Conservation (phyloP, 2,888 invertebrate genomes). For the Phymatocera aterrima region DNA sequence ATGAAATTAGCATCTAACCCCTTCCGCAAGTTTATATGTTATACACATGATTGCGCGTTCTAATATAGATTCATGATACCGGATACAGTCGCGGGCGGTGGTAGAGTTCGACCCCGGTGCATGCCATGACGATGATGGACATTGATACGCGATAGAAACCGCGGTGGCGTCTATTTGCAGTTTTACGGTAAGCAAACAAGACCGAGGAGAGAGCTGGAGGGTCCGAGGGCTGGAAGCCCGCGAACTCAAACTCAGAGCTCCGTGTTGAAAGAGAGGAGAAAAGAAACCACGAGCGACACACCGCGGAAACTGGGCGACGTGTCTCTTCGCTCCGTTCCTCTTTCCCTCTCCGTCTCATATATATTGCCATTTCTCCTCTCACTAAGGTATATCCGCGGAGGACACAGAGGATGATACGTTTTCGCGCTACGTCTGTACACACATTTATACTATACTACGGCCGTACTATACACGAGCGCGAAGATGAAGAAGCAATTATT, state of each 20-base stretch:
- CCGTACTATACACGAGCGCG: conserved; percentile 57
- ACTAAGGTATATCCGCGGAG: neutral
- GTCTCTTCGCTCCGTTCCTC: neutral
- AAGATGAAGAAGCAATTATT: conserved; percentile 74
- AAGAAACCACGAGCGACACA: conserved; percentile 12
- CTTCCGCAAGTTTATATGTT: too few relatives aligned
- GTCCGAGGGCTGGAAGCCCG: neutral
- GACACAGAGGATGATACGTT: conserved; percentile 21
- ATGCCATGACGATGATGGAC: neutral
- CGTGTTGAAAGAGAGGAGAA: conserved; percentile 4
- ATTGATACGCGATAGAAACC: neutral
- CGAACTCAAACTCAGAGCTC: neutral
- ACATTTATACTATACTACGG: neutral
- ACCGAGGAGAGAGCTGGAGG: neutral
- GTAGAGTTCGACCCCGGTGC: neutral
- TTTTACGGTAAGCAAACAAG: neutral
- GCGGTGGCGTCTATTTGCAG: neutral
- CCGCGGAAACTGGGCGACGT: neutral
- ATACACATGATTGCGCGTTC: too few relatives aligned
- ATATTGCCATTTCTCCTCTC: neutral
- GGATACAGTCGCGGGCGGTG: too few relatives aligned
- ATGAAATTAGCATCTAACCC: too few relatives aligned
- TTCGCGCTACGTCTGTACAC: conserved; percentile 24
- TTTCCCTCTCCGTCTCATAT: neutral
- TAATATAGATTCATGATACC: too few relatives aligned